Base-by-base conservation (phyloP, 2,888 invertebrate species). In the Clusia tigrina region DNA sequence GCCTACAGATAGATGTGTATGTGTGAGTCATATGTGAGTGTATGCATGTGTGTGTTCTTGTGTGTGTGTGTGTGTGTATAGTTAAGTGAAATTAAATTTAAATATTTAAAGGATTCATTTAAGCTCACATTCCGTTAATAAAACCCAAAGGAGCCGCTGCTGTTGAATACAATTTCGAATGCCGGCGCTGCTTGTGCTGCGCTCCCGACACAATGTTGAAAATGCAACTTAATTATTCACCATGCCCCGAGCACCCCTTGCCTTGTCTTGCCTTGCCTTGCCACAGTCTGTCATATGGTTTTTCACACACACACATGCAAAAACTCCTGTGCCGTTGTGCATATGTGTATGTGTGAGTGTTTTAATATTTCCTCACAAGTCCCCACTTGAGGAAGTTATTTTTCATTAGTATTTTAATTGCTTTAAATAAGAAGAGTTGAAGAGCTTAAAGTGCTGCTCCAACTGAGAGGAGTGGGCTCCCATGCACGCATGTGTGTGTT, bases 21-120 rank as follows among this genome's bases (percentile, higher is more conserved):
- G 20, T 54, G 2, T 25, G 15, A 1, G 24, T 25, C 3, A n/a
- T 54, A 6, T 26, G 54, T n/a, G n/a, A n/a, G 2, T n/a, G 22
- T 17, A 22, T 20, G 20, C 18, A 23, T 54, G 54, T 54, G 32
- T 2, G 20, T 20, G 54, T 54, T n/a, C n/a, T n/a, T n/a, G 2
- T n/a, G 22, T 17, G 37, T 20, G 20, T 20, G 23, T 54, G 54
- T 54, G 32, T 2, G 20, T 20, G 54, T 54, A 18, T 37, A 6
- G 6, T 42, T 3, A 42, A 42, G 65, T 71, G 69, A 73, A 74
- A 75, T 73, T 67, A 69, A 75, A 72, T 72, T 72, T 77, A 71
- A 76, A 76, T 71, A 74, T 73, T 77, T 70, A 75, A 77, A 69
- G 65, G 67, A 66, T 69, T 65, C 76, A 67, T 72, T 74, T 74